A percentile compares a stretch with the other conserved stretches of the same genome.
Conservation (phyloP, 2,797 vertebrate genomes). For the Mastacembelus armatus region DNA sequence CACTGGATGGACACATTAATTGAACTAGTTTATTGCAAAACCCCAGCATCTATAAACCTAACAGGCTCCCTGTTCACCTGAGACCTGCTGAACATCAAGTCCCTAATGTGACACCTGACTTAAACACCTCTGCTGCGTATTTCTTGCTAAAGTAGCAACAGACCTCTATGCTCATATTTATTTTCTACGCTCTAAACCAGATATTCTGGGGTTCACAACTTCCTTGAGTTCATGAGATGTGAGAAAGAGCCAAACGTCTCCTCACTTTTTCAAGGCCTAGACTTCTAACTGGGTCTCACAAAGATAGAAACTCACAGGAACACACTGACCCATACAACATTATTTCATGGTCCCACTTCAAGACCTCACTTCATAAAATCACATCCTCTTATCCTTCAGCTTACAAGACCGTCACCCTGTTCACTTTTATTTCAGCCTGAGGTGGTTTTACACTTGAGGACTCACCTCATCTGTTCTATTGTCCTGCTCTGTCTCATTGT, state of each 20-base stretch:
- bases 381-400: conserved; percentile 37
- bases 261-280: background rate
- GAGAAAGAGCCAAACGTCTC: background rate
- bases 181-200: background rate
- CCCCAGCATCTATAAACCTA: too few species aligned
- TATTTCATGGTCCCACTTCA: conserved; percentile 28
- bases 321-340: background rate
- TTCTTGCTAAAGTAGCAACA: too few species aligned
- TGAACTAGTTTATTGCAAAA: too few species aligned
- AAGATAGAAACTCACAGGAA: background rate
- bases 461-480: conserved; percentile 32
- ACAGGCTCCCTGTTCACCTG: too few species aligned
- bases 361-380: conserved; percentile 36
- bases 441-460: conserved; percentile 3
- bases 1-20: too few species aligned
- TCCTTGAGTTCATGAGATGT: too few species aligned
- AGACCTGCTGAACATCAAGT: too few species aligned
- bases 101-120: too few species aligned
- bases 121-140: too few species aligned
- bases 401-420: conserved; percentile 17
- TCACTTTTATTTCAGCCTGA: conserved; percentile 28
- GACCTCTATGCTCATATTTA: too few species aligned
- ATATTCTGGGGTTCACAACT: too few species aligned
- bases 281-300: background rate
- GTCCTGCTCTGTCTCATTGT: conserved; percentile 23